A percentile compares a stretch with the other conserved stretches of the same genome.
phyloP scores from a whole-genome alignment of 2,113 vertebrate species.

The Pheucticus melanocephalus region DNA sequence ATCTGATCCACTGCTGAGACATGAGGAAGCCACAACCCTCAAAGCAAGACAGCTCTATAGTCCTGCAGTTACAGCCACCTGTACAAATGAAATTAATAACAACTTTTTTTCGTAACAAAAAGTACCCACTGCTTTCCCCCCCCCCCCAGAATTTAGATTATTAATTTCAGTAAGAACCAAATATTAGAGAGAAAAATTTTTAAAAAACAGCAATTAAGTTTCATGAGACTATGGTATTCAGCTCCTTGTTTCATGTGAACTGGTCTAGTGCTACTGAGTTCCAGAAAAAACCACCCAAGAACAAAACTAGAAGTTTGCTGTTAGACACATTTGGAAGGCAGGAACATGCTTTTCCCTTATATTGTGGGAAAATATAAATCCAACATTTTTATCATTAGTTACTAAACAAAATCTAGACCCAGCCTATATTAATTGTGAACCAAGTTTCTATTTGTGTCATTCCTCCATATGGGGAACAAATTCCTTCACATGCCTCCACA shows the following conservation, averaged over 20 bases:
- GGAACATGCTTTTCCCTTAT: neutral
- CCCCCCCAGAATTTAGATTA: neutral
- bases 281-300: neutral
- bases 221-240: neutral
- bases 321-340: neutral
- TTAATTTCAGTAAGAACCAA: neutral
- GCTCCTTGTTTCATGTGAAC: neutral
- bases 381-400: neutral
- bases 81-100: neutral
- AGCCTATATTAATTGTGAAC: neutral
- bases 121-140: neutral
- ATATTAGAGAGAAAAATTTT: neutral
- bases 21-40: neutral
- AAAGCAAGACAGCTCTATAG: neutral
- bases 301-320: neutral
- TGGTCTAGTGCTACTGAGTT: neutral
- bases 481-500: neutral
- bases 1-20: neutral
- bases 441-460: neutral
- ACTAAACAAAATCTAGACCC: neutral
- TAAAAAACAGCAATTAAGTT: neutral
- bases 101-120: neutral
- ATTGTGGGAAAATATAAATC: neutral
- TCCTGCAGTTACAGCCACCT: neutral
- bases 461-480: neutral